A percentile compares a stretch with the other conserved stretches of the same genome.
Evolutionary conservation across 2,113 vertebrate genomes (phyloP).

Genomic region (Hemibates koningsi): DNA sequence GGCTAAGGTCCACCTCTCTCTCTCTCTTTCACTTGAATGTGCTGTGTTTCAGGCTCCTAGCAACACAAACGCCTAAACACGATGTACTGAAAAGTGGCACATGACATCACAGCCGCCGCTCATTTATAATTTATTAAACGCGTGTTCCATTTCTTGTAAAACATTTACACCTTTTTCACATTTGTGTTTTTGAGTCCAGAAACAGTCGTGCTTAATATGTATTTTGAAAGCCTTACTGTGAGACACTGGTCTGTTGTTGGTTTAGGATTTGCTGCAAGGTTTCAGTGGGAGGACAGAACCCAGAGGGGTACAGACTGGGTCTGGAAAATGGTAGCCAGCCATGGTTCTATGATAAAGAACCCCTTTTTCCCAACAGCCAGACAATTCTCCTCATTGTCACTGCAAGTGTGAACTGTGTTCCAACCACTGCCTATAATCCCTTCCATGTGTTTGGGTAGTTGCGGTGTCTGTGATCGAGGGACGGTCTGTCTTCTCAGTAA

Average conservation of each 20-base stretch:
- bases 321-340: conserved; percentile 4
- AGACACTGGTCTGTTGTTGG: conserved; percentile 17
- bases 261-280: conserved; percentile 10
- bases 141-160: conserved; percentile 49
- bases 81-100: background rate
- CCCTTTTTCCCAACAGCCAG: background rate
- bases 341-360: background rate
- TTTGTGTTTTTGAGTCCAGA: background rate
- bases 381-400: conserved; percentile 39
- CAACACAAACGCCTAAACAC: conserved; percentile 39
- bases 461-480: conserved; percentile 11
- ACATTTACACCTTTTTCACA: conserved; percentile 50
- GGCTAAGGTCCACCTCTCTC: background rate
- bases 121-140: conserved; percentile 45
- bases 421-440: conserved; percentile 32
- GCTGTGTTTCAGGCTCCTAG: conserved; percentile 57
- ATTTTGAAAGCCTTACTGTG: background rate
- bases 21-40: background rate
- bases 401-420: conserved; percentile 36
- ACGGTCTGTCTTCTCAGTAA: background rate
- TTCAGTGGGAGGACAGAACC: background rate
- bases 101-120: conserved; percentile 46
- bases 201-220: background rate
- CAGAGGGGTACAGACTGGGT: background rate
- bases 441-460: conserved; percentile 51